Base-by-base conservation (phyloP, 2,888 invertebrate genomes). In the Monoplex corrugatus region DNA sequence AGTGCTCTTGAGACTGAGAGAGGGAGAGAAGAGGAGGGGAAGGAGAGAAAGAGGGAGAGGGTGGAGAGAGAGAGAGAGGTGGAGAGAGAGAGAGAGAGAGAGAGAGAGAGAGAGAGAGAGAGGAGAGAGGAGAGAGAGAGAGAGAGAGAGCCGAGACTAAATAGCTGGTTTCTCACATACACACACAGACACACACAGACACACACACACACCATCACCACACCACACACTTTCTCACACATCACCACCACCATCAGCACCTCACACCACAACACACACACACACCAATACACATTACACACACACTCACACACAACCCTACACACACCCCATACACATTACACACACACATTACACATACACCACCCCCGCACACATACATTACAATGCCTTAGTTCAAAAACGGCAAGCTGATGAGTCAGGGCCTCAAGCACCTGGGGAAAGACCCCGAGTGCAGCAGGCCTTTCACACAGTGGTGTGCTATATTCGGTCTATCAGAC, bases 21-120 rank as follows among this genome's bases (percentile, higher is more conserved):
- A 75, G 35, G 19, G 75, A 35, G 38, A 38, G 35, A 75, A 38
- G 38, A 38, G 19, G 35, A 10, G 38, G 75, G 19, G 35, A 5
- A 28, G 28, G 63, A 68, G 63, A 68, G 6, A 38, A 38, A 75
- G 75, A 8, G 23, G 38, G 38, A 8, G 75, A 23, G 32, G 13
- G 75, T 2, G 6, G 38, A 38, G 38, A 23, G 23, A 19, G 23
- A 75, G 38, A 43, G 23, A 78, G 23, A 43, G 43, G 43, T 6
- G 28, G 78, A 43, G 43, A 43, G 43, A 80, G 19, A 43, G 1
- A 23, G 32, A 10, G 23, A 78, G 23, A 43, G 40, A 16, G 43
- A 78, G 40, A 16, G 43, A 43, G 75, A 75, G 2, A 38, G 40
- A 78, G 40, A 78, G 78, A 78, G 40, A 78, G 78, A 78, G 78